A percentile compares a stretch with the other conserved stretches of the same genome.
These are phyloP conservation scores for Avahi laniger DNA, from an alignment of 2,797 vertebrate species.

Conservation along the genomic window DNA sequence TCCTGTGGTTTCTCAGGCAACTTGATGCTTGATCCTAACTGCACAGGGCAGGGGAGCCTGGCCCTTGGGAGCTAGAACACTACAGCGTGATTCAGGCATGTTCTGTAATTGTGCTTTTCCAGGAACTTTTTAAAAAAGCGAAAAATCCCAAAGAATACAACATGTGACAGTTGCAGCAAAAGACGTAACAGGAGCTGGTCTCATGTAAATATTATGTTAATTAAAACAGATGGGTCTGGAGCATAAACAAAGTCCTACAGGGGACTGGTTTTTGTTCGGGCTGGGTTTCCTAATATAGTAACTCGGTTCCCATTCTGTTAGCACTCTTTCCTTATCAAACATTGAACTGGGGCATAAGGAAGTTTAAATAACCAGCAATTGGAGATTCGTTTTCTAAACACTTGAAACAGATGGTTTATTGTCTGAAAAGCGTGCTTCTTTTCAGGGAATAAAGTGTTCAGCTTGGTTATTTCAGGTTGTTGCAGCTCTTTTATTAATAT, in stretches of 20 bases:
- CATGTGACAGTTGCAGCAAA: conserved; percentile 59
- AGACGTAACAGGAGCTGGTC: conserved; percentile 74
- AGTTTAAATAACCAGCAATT: conserved; percentile 82
- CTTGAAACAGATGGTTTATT: conserved; percentile 81
- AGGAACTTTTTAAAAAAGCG: conserved; percentile 43
- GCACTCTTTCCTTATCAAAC: conserved; percentile 80
- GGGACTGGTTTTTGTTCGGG: conserved; percentile 85
- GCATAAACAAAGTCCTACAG: conserved; percentile 84
- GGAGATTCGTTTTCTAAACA: conserved; percentile 85
- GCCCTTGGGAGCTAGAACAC: background rate
- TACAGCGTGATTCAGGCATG: background rate
- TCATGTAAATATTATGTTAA: conserved; percentile 92
- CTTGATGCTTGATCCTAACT: background rate
- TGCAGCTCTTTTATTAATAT: background rate
- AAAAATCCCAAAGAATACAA: conserved; percentile 48
- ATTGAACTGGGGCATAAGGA: conserved; percentile 83
- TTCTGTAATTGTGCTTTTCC: conserved; percentile 71
- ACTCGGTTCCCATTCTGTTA: conserved; percentile 83
- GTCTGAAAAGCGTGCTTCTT: conserved; percentile 71
- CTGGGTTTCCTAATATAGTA: conserved; percentile 88
- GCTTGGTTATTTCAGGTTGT: conserved; percentile 42
- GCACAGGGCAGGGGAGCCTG: background rate
- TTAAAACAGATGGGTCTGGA: conserved; percentile 85
- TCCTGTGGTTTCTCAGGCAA: background rate
- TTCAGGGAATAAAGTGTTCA: conserved; percentile 51